Conservation (phyloP, 2,797 vertebrate genomes). For the Lutjanus argentimaculatus region DNA sequence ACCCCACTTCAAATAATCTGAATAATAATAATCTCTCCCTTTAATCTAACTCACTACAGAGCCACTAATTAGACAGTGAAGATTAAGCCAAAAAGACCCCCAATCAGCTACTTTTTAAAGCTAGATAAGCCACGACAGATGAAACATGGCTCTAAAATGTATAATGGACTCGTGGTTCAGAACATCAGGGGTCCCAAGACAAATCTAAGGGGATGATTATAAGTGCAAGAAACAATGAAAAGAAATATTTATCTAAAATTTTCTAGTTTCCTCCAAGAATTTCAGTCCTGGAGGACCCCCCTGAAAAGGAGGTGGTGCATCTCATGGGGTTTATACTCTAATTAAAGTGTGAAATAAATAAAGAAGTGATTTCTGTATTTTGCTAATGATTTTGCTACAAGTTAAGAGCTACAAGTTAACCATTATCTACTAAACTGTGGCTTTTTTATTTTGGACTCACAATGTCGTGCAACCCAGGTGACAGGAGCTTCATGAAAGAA, state of each 20-base stretch:
- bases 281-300: neutral
- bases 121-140: neutral
- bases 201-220: neutral
- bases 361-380: neutral
- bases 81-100: neutral
- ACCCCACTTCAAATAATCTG: too few species aligned
- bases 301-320: too few species aligned
- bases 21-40: too few species aligned
- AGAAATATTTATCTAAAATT: neutral
- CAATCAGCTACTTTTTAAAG: neutral
- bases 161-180: neutral
- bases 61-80: neutral
- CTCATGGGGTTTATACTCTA: too few species aligned
- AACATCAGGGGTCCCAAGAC: too few species aligned
- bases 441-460: neutral
- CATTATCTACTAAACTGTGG: neutral
- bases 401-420: neutral
- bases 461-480: conserved; percentile 10
- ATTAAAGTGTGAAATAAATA: too few species aligned
- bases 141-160: neutral
- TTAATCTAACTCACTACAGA: neutral
- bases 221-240: neutral
- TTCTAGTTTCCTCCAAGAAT: neutral
- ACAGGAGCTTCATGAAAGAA: conserved; percentile 10
- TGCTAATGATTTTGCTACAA: neutral